These are phyloP conservation scores for Axis porcinus DNA, from an alignment of 2,113 vertebrate genomes.

Conservation along the genomic window DNA sequence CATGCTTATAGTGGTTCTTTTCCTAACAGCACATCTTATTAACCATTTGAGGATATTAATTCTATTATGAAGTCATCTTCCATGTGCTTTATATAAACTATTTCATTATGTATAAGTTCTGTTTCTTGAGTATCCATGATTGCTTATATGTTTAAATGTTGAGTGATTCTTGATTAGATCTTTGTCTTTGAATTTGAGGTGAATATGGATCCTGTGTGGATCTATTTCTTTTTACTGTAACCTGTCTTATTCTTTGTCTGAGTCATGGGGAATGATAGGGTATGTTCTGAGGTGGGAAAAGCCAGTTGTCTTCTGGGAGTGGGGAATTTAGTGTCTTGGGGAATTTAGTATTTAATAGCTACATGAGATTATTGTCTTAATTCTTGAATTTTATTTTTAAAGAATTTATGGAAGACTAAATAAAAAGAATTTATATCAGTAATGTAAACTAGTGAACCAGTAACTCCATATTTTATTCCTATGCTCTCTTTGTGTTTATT, in stretches of 20 bases:
- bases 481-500: neutral
- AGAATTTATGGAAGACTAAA: conserved; percentile 10
- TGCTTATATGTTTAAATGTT: neutral
- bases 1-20: neutral
- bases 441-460: neutral
- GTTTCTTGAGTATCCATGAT: neutral
- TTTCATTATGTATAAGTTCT: neutral
- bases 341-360: neutral
- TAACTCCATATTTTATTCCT: neutral
- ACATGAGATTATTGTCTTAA: neutral
- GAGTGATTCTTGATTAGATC: neutral
- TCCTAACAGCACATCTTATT: neutral
- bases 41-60: neutral
- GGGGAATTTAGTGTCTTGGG: neutral
- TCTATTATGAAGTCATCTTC: neutral
- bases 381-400: conserved; percentile 14
- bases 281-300: neutral
- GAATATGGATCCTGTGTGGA: neutral
- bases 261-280: neutral
- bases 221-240: neutral
- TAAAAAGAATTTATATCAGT: neutral
- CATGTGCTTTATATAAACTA: neutral
- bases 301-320: neutral
- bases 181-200: neutral
- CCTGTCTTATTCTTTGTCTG: neutral